phyloP scores from a whole-genome alignment of 2,797 vertebrate genomes.

The Crocidura indochinensis region DNA sequence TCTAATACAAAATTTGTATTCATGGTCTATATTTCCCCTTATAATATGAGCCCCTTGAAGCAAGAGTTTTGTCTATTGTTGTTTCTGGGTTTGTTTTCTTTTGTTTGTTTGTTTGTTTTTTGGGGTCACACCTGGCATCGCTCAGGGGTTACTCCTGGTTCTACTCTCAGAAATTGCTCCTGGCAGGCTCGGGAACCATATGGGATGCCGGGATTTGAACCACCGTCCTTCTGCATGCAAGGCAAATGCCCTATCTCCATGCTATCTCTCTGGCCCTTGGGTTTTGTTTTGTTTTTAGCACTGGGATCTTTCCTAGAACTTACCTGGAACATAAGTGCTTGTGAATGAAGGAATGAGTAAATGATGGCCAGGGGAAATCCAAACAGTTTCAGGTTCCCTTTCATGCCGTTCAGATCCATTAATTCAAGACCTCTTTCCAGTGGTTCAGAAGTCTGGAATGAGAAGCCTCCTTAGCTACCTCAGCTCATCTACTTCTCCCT shows the following conservation, averaged over 20 bases:
- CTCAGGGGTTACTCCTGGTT: too few relatives aligned
- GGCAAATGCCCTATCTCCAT: too few relatives aligned
- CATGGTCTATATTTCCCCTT: too few relatives aligned
- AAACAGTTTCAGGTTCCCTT: background rate
- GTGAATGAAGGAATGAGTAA: background rate
- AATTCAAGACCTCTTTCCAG: background rate
- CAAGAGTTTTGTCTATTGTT: background rate
- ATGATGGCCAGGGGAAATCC: background rate
- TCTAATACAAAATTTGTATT: background rate
- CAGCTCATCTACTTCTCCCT: constrained; percentile 5
- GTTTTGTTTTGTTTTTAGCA: background rate
- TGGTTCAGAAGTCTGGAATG: background rate
- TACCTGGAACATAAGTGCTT: background rate
- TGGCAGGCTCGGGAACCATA: too few relatives aligned
- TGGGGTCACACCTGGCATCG: too few relatives aligned
- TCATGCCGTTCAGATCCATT: background rate
- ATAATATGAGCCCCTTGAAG: background rate
- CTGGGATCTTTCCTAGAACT: background rate
- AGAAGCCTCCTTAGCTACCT: background rate
- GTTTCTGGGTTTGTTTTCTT: too few relatives aligned
- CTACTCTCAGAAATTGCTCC: too few relatives aligned
- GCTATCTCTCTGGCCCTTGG: too few relatives aligned
- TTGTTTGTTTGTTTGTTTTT: too few relatives aligned
- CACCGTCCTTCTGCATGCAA: too few relatives aligned
- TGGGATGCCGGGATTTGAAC: too few relatives aligned